Evolutionary conservation across 2,797 vertebrate genomes (phyloP).

Genomic region (Masticophis lateralis): DNA sequence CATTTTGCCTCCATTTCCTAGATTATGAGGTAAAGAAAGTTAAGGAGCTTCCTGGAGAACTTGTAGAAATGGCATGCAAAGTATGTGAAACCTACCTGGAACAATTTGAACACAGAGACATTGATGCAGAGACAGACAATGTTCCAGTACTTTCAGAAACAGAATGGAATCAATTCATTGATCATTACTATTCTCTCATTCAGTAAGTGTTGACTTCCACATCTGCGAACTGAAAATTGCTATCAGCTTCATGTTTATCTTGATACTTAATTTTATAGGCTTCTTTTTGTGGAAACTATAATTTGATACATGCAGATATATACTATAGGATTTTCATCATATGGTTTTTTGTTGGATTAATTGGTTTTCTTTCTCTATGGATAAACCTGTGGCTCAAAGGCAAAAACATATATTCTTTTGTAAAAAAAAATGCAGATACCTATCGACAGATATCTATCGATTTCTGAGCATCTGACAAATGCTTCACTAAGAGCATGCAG

Average conservation of each 20-base stretch:
- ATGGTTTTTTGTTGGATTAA: not conserved
- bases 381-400: not conserved
- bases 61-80: slow-evolving; percentile 51
- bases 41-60: slow-evolving; percentile 31
- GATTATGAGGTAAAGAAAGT: not conserved
- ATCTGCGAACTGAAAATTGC: not conserved
- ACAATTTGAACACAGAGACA: slow-evolving; percentile 51
- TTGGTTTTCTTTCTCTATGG: not conserved
- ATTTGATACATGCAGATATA: not conserved
- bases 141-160: slow-evolving; percentile 26
- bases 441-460: not conserved
- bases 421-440: not conserved
- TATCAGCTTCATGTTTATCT: not conserved
- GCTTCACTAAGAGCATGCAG: not conserved
- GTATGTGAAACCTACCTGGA: slow-evolving; percentile 60
- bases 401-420: not conserved
- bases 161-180: slow-evolving; percentile 55
- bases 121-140: not conserved
- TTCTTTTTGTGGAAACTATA: not conserved
- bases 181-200: slow-evolving; percentile 57
- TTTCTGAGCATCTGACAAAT: not conserved
- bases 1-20: slow-evolving; percentile 23
- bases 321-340: not conserved
- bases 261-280: not conserved
- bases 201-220: slow-evolving; percentile 52